Percentiles rank a stretch among this genome's conserved stretches.
phyloP scores from a whole-genome alignment of 2,888 invertebrate genomes.

The Eulithis prunata region DNA sequence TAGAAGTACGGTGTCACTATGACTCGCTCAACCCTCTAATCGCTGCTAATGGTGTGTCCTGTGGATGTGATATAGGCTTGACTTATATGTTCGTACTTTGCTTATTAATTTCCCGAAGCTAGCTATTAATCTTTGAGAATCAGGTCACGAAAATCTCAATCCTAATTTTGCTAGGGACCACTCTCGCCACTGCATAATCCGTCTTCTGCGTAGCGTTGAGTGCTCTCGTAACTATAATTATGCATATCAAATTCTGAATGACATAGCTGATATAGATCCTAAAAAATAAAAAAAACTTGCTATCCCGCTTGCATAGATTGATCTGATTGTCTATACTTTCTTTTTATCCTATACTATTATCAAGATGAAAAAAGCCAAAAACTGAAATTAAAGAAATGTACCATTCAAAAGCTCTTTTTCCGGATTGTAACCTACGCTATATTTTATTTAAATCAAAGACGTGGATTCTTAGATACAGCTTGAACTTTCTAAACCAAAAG shows the following conservation, averaged over 20 bases:
- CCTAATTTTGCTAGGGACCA: constrained; percentile 5
- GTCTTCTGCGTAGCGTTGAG: neutral
- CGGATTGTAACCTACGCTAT: too few relatives aligned
- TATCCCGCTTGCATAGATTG: neutral
- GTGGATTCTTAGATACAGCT: too few relatives aligned
- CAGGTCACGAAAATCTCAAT: constrained; percentile 32
- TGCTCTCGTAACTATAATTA: too few relatives aligned
- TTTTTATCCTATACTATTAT: too few relatives aligned
- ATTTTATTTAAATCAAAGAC: too few relatives aligned
- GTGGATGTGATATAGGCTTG: constrained; percentile 23
- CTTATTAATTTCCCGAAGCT: constrained; percentile 37
- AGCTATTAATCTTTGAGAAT: constrained; percentile 38
- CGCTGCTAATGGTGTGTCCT: constrained; percentile 40
- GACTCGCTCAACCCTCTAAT: constrained; percentile 41
- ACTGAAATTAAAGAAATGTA: too few relatives aligned
- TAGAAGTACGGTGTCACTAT: constrained; percentile 28
- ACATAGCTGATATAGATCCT: neutral
- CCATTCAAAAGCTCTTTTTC: too few relatives aligned
- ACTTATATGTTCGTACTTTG: constrained; percentile 22
- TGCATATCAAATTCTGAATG: neutral
- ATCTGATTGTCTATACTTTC: neutral
- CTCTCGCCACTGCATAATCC: neutral
- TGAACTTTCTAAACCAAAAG: too few relatives aligned
- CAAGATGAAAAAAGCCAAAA: too few relatives aligned
- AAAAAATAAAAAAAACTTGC: neutral